Evolutionary conservation across 1,140 invertebrate genomes (phyloP), one percentile per base, ranked within the genome.

Genomic region (Patella vulgata): DNA sequence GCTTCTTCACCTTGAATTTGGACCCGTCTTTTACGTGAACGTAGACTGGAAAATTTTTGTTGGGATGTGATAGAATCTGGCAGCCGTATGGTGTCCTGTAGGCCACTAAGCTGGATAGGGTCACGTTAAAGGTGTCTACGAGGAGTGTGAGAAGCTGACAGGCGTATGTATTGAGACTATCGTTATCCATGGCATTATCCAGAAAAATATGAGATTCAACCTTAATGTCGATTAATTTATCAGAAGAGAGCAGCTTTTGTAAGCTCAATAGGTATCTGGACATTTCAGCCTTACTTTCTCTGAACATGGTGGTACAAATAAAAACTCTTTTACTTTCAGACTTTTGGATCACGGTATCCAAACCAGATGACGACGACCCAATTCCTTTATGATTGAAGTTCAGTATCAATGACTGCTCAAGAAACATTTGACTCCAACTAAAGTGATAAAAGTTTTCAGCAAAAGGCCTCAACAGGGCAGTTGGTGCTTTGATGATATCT

Each of bases 121-220:
- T 36, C 17, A 69, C 30, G 11, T 65, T 36, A 39, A 78, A 66
- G 14, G 52, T 75, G 6, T 59, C 30, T 14, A 69, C 63, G 3
- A 75, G 40, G 3, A 80, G 33, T 11, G 27, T 57, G 1, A 77
- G 40, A 8, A 80, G 53, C 36, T 80, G 75, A n/a, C 65, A 53
- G n/a, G 71, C 75, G 48, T 71, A 73, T 3, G 56, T 27, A 30
- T 73, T 80, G 21, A 77, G 57, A 27, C 63, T 36, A 4, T 54
- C 56, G 11, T 57, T 59, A 21, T 40, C 46, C 8, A 68, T 56
- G 12, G 74, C 75, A 57, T 72, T 78, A 48, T 80, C 78, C 42
- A 79, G 57, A 43, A 80, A 78, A 17, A 80, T 66, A 46, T 80
- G 78, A 2, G 75, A 70, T 51, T 80, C 74, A 0, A 80, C 33